These are phyloP conservation scores for Zaprionus davidi DNA, from an alignment of 1,140 invertebrate genomes.

Conservation along the genomic window DNA sequence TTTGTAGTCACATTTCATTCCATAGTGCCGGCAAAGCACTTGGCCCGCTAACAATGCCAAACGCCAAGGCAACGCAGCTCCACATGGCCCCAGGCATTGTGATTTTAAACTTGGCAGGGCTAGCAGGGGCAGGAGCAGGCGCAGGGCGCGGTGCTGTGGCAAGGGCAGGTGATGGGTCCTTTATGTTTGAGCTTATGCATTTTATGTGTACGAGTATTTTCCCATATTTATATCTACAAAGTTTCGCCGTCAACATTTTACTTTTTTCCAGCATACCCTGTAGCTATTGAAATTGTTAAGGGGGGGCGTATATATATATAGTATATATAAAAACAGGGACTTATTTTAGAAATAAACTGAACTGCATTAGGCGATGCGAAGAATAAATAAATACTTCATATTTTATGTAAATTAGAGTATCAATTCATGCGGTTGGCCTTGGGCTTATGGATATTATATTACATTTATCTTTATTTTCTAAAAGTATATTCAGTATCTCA, in stretches of 20 bases:
- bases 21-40: constrained; percentile 1
- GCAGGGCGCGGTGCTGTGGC: neutral
- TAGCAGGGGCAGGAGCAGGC: neutral
- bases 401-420: neutral
- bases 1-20: constrained; percentile 4
- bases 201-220: constrained; percentile 39
- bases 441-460: neutral
- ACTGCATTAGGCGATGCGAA: neutral
- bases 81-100: constrained; percentile 2
- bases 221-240: constrained; percentile 55
- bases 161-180: constrained; percentile 2
- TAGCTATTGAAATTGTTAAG: neutral
- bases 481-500: neutral
- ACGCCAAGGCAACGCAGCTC: constrained; percentile 2
- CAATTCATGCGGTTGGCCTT: neutral
- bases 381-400: neutral
- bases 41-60: constrained; percentile 4
- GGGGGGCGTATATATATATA: neutral
- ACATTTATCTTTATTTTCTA: neutral
- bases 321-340: neutral
- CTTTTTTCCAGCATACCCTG: constrained; percentile 30
- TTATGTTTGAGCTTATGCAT: constrained; percentile 34
- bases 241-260: constrained; percentile 41
- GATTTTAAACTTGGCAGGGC: neutral
- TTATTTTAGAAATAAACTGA: neutral